phyloP scores from a whole-genome alignment of 2,888 invertebrate species.

The Zonitis immaculata region DNA sequence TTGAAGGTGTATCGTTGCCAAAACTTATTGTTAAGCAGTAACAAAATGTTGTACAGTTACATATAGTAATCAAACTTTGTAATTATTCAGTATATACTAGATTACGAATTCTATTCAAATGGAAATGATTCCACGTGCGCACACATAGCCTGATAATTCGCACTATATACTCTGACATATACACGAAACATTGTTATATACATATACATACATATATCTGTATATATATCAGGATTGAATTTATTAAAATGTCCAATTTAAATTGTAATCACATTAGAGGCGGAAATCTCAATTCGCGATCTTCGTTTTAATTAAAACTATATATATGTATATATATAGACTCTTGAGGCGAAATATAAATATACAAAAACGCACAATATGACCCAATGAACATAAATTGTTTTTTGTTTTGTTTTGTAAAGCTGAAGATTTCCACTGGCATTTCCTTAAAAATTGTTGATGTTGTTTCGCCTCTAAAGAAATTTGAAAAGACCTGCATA shows the following conservation, averaged over 20 bases:
- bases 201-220: too few species aligned
- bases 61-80: constrained; percentile 38
- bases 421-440: too few species aligned
- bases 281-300: neutral
- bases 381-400: too few species aligned
- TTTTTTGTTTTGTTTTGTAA: too few species aligned
- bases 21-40: constrained; percentile 3
- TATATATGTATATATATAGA: too few species aligned
- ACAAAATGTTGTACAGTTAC: constrained; percentile 33
- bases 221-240: neutral
- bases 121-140: constrained; percentile 36
- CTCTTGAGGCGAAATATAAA: too few species aligned
- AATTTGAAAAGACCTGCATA: too few species aligned
- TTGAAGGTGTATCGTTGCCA: neutral
- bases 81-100: constrained; percentile 37
- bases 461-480: too few species aligned
- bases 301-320: neutral
- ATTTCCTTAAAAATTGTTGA: too few species aligned
- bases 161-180: constrained; percentile 19
- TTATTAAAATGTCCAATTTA: constrained; percentile 20
- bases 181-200: constrained; percentile 6
- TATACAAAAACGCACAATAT: too few species aligned
- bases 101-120: constrained; percentile 43
- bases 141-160: constrained; percentile 30
- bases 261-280: constrained; percentile 17